These are phyloP conservation scores for Tetragonisca angustula DNA, from an alignment of 2,888 invertebrate genomes.

Conservation along the genomic window DNA sequence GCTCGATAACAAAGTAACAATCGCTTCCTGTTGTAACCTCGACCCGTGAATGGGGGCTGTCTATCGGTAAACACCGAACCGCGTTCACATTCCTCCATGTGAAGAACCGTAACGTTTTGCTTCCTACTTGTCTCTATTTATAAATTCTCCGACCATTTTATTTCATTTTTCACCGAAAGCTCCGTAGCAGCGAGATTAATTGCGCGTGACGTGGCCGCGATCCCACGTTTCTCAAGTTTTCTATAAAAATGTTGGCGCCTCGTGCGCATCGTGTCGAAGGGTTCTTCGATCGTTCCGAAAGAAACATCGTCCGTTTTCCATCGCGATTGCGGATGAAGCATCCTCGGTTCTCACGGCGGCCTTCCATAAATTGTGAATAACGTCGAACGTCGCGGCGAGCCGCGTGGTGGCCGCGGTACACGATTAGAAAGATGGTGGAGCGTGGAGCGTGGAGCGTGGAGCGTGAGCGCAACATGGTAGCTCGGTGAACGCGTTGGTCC, in stretches of 20 bases:
- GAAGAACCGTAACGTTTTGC: neutral
- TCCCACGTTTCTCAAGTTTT: slow-evolving; percentile 18
- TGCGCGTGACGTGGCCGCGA: neutral
- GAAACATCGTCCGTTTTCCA: slow-evolving; percentile 22
- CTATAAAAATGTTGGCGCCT: neutral
- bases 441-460: too few species aligned
- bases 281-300: neutral
- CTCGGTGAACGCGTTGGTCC: slow-evolving; percentile 18
- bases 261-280: neutral
- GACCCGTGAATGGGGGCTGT: slow-evolving; percentile 21
- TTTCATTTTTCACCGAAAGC: neutral
- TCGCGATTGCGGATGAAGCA: slow-evolving; percentile 8
- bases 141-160: neutral
- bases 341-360: slow-evolving; percentile 29
- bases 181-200: neutral
- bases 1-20: slow-evolving; percentile 69
- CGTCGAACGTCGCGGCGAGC: slow-evolving; percentile 6
- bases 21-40: slow-evolving; percentile 65
- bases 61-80: slow-evolving; percentile 39
- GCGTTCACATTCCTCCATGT: slow-evolving; percentile 5
- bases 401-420: neutral
- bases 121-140: neutral
- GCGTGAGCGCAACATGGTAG: slow-evolving; percentile 32
- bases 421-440: slow-evolving; percentile 22
- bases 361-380: slow-evolving; percentile 45